These are phyloP conservation scores for Coenonympha arcania DNA, from an alignment of 2,888 invertebrate species.

Conservation along the genomic window DNA sequence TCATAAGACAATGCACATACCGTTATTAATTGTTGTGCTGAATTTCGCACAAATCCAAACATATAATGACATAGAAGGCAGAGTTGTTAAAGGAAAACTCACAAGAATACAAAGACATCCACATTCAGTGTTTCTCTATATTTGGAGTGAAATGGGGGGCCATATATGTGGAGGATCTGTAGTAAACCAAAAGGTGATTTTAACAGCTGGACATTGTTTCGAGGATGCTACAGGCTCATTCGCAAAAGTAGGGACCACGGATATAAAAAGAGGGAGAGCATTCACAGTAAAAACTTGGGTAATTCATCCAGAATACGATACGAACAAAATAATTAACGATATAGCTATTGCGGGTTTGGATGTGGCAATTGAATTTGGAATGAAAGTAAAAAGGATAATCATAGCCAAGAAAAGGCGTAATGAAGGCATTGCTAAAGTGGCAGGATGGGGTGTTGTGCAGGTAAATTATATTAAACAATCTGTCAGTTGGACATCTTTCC, in stretches of 20 bases:
- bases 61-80: constrained; percentile 2
- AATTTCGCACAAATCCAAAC: background rate
- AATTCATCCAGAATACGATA: constrained; percentile 11
- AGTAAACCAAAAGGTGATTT: constrained; percentile 33
- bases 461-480: too few species aligned
- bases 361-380: constrained; percentile 5
- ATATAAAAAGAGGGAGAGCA: background rate
- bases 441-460: constrained; percentile 21
- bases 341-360: constrained; percentile 14
- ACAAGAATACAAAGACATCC: constrained; percentile 7
- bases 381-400: constrained; percentile 4
- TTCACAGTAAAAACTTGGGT: background rate
- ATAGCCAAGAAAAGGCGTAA: background rate
- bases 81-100: constrained; percentile 3
- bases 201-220: constrained; percentile 40
- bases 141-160: background rate
- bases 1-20: constrained; percentile 1
- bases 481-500: too few species aligned
- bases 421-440: constrained; percentile 4
- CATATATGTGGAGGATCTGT: constrained; percentile 40
- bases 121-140: constrained; percentile 10
- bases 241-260: constrained; percentile 4
- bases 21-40: background rate
- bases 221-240: background rate
- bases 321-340: background rate